Evolutionary conservation across 2,113 vertebrate species (phyloP).

Genomic region (Psammodynastes pulverulentus): DNA sequence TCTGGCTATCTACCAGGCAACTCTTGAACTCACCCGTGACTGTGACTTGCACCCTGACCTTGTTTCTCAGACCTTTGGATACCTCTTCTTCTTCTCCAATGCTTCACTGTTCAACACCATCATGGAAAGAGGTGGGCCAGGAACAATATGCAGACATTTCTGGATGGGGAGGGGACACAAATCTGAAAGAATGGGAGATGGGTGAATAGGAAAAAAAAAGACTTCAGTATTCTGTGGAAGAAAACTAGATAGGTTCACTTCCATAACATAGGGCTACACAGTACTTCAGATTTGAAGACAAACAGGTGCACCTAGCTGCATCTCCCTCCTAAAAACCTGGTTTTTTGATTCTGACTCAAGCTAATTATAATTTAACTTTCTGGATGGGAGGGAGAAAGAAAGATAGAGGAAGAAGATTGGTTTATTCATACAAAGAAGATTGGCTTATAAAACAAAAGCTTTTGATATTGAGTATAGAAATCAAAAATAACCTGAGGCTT

Average conservation of each 20-base stretch:
- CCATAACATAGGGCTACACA: neutral
- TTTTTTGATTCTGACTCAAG: neutral
- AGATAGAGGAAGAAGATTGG: neutral
- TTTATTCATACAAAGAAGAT: neutral
- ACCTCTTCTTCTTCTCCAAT: slow-evolving; percentile 94
- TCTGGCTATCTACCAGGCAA: slow-evolving; percentile 84
- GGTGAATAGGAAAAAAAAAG: neutral
- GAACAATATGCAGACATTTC: neutral
- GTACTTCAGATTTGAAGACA: neutral
- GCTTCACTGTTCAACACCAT: slow-evolving; percentile 91
- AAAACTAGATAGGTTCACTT: neutral
- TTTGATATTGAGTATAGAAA: neutral
- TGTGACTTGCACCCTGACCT: slow-evolving; percentile 85
- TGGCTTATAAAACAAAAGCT: too few relatives aligned
- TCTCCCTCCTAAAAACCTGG: neutral
- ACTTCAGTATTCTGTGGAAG: neutral
- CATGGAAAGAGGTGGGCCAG: slow-evolving; percentile 82
- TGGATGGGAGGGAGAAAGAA: neutral
- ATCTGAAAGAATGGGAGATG: neutral
- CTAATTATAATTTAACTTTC: neutral
- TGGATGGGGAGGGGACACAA: neutral
- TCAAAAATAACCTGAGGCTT: neutral
- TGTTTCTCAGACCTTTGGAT: slow-evolving; percentile 90
- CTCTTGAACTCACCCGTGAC: slow-evolving; percentile 79
- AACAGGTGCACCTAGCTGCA: neutral